A percentile compares a stretch with the other conserved stretches of the same genome.
Evolutionary conservation across 2,888 invertebrate genomes (phyloP).

Genomic region (Cephus nigrinus): DNA sequence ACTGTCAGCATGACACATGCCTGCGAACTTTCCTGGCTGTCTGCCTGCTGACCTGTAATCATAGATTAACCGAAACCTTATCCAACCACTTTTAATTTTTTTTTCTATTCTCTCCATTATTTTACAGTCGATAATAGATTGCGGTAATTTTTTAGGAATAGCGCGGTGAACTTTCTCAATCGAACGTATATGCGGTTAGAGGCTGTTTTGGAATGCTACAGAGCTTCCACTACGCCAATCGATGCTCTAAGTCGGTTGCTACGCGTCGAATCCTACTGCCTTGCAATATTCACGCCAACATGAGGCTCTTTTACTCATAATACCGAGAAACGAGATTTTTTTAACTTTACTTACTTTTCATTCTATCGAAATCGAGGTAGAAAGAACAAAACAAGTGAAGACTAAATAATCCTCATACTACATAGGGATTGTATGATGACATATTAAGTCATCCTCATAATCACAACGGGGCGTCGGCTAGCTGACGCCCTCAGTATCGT

Average conservation of each 20-base stretch:
- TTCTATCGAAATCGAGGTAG: neutral
- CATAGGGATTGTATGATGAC: neutral
- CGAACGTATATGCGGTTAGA: neutral
- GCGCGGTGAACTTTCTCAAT: neutral
- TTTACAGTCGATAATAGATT: neutral
- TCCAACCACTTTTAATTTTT: neutral
- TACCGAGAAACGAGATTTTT: neutral
- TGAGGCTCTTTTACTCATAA: neutral
- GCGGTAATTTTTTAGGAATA: neutral
- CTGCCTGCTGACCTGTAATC: neutral
- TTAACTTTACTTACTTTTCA: neutral
- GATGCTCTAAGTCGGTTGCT: neutral
- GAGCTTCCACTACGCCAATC: neutral
- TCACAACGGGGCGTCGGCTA: neutral
- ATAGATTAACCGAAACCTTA: neutral
- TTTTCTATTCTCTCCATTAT: neutral
- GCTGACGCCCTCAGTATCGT: neutral
- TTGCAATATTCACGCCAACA: neutral
- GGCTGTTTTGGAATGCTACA: neutral
- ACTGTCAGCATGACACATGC: constrained; percentile 23
- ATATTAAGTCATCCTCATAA: neutral
- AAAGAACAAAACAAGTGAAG: neutral
- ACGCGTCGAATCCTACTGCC: neutral
- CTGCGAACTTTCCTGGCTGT: constrained; percentile 1
- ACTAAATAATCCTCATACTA: neutral